These are phyloP conservation scores for Minunthozetes semirufus DNA, from an alignment of 2,888 invertebrate genomes.

Conservation along the genomic window DNA sequence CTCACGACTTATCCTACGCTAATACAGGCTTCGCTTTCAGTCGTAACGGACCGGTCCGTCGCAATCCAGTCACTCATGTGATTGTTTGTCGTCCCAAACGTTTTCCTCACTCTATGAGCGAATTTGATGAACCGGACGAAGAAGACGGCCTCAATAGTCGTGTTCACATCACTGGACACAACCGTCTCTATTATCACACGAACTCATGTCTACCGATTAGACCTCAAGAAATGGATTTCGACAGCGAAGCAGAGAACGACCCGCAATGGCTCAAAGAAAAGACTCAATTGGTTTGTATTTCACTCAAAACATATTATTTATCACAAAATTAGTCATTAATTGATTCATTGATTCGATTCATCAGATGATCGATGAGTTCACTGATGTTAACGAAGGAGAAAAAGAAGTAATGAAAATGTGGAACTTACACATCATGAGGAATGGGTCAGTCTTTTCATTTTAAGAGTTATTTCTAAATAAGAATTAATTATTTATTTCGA, in stretches of 20 bases:
- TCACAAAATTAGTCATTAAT: neutral
- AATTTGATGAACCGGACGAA: conserved; percentile 27
- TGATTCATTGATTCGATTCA: conserved; percentile 30
- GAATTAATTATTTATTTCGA: conserved; percentile 21
- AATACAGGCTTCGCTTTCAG: conserved; percentile 62
- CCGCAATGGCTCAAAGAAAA: conserved; percentile 88
- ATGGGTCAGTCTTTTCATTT: conserved; percentile 56
- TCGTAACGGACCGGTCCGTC: conserved; percentile 62
- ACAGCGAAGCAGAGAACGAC: conserved; percentile 89
- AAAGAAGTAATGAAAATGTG: conserved; percentile 98
- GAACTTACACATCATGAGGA: conserved; percentile 94
- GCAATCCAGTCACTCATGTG: conserved; percentile 69
- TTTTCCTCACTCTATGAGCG: conserved; percentile 51
- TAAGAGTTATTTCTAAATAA: neutral
- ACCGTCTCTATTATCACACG: conserved; percentile 81
- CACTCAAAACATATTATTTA: neutral
- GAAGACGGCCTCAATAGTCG: conserved; percentile 18
- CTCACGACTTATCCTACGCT: conserved; percentile 66
- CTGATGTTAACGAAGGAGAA: conserved; percentile 97
- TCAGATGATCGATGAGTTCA: conserved; percentile 95
- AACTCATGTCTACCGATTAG: conserved; percentile 86
- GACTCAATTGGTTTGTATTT: conserved; percentile 61
- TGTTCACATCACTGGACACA: conserved; percentile 40
- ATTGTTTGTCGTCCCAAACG: conserved; percentile 65
- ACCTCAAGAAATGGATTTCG: conserved; percentile 86